Percentiles rank a stretch among this genome's conserved stretches.
Conservation (phyloP, 2,888 invertebrate genomes). For the Graphium colonna region DNA sequence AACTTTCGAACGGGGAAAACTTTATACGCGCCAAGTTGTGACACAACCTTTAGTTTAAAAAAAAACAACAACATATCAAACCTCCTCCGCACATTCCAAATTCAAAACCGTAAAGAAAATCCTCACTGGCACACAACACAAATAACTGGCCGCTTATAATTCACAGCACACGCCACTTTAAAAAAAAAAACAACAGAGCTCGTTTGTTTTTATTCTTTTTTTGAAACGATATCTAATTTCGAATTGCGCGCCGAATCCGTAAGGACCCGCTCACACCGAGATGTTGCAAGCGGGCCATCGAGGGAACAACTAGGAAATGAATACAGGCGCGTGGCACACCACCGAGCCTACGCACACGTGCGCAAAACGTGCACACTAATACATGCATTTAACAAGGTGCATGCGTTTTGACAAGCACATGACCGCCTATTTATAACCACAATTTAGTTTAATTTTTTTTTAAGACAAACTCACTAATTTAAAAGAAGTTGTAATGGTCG, state of each 20-base stretch:
- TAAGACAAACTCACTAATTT: not conserved
- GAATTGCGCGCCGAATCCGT: constrained; percentile 63
- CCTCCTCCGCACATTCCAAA: constrained; percentile 36
- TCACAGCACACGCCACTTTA: constrained; percentile 31
- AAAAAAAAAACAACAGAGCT: constrained; percentile 30
- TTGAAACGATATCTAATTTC: constrained; percentile 37
- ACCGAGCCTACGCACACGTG: constrained; percentile 39
- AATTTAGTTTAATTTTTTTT: constrained; percentile 27
- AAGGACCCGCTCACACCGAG: constrained; percentile 73
- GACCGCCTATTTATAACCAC: constrained; percentile 62
- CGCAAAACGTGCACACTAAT: constrained; percentile 40
- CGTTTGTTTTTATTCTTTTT: constrained; percentile 26
- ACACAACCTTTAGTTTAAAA: constrained; percentile 29
- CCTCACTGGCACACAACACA: constrained; percentile 34
- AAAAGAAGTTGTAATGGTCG: too few relatives aligned
- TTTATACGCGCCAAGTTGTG: constrained; percentile 33
- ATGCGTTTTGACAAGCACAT: constrained; percentile 65
- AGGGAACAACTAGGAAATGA: constrained; percentile 76
- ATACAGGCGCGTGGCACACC: constrained; percentile 56
- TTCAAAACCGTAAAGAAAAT: constrained; percentile 25
- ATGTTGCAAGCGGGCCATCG: constrained; percentile 74
- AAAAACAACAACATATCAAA: constrained; percentile 28
- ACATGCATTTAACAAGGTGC: constrained; percentile 41
- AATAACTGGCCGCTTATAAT: constrained; percentile 32
- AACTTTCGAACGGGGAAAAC: constrained; percentile 26